Evolutionary conservation across 2,113 vertebrate genomes (phyloP).

Genomic region (Tretioscincus oriximinensis): DNA sequence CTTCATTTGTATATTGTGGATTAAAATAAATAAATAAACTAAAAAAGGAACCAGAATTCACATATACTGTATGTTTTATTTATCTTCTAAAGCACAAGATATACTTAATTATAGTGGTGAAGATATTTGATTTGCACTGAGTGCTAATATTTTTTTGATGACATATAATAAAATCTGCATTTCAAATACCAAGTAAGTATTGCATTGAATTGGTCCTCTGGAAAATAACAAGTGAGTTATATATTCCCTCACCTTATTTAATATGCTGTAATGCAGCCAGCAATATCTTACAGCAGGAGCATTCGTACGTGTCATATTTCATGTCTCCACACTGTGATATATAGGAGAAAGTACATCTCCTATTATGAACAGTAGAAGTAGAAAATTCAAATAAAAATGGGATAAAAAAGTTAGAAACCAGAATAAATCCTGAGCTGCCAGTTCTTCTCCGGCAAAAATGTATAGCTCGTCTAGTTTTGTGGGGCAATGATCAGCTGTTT

Average conservation of each 20-base stretch:
- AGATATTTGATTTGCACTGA: background rate
- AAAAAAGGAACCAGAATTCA: background rate
- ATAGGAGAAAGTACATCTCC: conserved; percentile 36
- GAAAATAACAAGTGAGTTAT: conserved; percentile 24
- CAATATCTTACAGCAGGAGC: background rate
- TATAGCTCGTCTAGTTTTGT: conserved; percentile 9
- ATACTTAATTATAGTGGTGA: background rate
- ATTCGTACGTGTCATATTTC: conserved; percentile 39
- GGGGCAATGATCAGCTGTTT: conserved; percentile 55
- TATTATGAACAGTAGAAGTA: conserved; percentile 23
- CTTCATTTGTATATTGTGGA: background rate
- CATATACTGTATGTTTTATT: background rate
- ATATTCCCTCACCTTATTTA: background rate
- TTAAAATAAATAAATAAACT: too few species aligned
- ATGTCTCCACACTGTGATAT: conserved; percentile 34
- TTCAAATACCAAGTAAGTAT: background rate
- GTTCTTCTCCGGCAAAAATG: conserved; percentile 43
- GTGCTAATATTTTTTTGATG: background rate
- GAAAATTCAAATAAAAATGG: conserved; percentile 24
- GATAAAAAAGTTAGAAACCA: conserved; percentile 11
- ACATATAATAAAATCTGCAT: conserved; percentile 8
- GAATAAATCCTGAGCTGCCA: conserved; percentile 38
- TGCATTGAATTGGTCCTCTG: conserved; percentile 8
- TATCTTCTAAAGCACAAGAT: background rate
- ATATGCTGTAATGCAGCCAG: conserved; percentile 39